Evolutionary conservation across 2,797 vertebrate genomes (phyloP).

Genomic region (Myoxocephalus aenaeus): DNA sequence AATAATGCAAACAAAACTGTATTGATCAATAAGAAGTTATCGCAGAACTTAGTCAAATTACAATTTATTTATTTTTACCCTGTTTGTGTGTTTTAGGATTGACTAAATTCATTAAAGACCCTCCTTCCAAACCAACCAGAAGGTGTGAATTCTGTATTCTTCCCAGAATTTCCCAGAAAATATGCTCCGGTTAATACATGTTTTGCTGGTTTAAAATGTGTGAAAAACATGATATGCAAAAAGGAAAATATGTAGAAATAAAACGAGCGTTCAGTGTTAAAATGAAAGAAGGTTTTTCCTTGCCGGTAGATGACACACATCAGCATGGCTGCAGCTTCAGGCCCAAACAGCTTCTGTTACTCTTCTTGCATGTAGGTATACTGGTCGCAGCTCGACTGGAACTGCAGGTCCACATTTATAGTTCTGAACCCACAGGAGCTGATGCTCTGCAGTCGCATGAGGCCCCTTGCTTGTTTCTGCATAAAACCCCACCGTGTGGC

Average conservation of each 20-base stretch:
- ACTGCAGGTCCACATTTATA: conserved; percentile 11
- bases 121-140: no score
- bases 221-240: background rate
- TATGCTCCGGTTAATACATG: background rate
- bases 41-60: background rate
- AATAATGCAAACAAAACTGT: background rate
- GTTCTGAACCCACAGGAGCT: background rate
- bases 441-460: background rate
- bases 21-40: background rate
- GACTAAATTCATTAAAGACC: no score
- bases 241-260: background rate
- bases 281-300: background rate
- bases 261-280: background rate
- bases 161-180: background rate
- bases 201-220: background rate
- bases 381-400: background rate
- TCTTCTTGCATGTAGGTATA: background rate
- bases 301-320: background rate
- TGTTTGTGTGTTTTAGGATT: no score
- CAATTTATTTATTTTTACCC: background rate
- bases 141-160: background rate
- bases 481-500: background rate
- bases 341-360: background rate
- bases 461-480: conserved; percentile 18
- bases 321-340: background rate